Conservation (phyloP, 2,797 vertebrate species). For the Botia kubotai region DNA sequence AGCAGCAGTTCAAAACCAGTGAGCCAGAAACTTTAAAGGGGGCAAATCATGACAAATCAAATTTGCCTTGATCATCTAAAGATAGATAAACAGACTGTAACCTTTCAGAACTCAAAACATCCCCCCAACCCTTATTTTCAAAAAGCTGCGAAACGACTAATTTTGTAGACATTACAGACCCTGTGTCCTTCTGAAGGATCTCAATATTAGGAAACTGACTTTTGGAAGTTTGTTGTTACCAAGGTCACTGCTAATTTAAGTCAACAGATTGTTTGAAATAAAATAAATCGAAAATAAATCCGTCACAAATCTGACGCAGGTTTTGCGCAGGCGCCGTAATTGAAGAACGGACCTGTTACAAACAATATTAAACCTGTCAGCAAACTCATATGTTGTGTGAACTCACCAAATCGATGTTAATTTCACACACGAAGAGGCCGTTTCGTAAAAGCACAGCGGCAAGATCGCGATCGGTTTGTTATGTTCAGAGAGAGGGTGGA, state of each 20-base stretch:
- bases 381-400: no score
- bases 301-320: not conserved
- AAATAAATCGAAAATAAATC: not conserved
- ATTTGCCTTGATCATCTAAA: not conserved
- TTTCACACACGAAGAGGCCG: not conserved
- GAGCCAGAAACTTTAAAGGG: not conserved
- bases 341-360: no score
- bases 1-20: constrained; percentile 2
- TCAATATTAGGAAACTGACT: no score
- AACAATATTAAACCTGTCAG: not conserved
- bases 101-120: not conserved
- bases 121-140: not conserved
- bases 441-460: no score
- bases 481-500: not conserved
- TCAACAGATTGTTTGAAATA: no score
- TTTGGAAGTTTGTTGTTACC: no score
- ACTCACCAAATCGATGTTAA: not conserved
- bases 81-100: not conserved
- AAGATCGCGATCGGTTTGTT: not conserved
- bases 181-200: no score
- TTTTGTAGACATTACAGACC: not conserved
- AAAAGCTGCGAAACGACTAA: not conserved
- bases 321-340: not conserved
- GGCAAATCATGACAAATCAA: not conserved
- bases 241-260: no score